Evolutionary conservation across 2,888 invertebrate species (phyloP).

Genomic region (Dioctria rufipes): DNA sequence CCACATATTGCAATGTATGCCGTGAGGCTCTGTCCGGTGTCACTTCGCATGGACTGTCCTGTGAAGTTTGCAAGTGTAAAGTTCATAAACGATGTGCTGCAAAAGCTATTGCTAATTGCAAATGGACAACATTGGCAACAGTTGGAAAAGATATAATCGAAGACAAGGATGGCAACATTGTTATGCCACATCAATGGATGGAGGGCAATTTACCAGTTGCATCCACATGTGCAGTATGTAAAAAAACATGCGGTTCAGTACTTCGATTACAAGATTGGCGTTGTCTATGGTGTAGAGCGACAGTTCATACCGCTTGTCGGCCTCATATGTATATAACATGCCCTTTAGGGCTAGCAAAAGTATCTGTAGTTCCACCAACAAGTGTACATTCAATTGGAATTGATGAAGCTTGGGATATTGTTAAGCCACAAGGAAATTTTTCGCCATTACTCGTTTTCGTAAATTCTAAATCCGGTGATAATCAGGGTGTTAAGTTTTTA

Average conservation of each 20-base stretch:
- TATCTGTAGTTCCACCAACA: constrained; percentile 95
- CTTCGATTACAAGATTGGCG: constrained; percentile 95
- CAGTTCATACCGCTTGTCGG: constrained; percentile 93
- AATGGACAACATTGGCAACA: constrained; percentile 97
- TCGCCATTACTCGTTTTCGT: constrained; percentile 94
- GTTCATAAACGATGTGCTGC: constrained; percentile 96
- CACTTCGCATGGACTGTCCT: constrained; percentile 95
- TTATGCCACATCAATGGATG: constrained; percentile 99
- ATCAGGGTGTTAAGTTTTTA: constrained; percentile 96
- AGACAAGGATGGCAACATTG: constrained; percentile 90
- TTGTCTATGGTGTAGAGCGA: constrained; percentile 95
- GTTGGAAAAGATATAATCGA: constrained; percentile 96
- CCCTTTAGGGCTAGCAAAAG: constrained; percentile 88
- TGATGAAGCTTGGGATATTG: constrained; percentile 94
- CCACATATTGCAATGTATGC: constrained; percentile 98
- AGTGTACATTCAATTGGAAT: constrained; percentile 90
- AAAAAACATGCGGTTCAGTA: constrained; percentile 97
- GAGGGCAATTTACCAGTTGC: constrained; percentile 97
- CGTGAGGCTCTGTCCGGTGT: constrained; percentile 93
- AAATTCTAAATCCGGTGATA: constrained; percentile 98
- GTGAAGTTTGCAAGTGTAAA: constrained; percentile 98
- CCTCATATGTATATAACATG: constrained; percentile 85
- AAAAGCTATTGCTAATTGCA: constrained; percentile 94
- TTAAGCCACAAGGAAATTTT: constrained; percentile 75
- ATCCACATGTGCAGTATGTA: constrained; percentile 92